Evolutionary conservation across 2,797 vertebrate genomes (phyloP).

Genomic region (Lagorchestes hirsutus): DNA sequence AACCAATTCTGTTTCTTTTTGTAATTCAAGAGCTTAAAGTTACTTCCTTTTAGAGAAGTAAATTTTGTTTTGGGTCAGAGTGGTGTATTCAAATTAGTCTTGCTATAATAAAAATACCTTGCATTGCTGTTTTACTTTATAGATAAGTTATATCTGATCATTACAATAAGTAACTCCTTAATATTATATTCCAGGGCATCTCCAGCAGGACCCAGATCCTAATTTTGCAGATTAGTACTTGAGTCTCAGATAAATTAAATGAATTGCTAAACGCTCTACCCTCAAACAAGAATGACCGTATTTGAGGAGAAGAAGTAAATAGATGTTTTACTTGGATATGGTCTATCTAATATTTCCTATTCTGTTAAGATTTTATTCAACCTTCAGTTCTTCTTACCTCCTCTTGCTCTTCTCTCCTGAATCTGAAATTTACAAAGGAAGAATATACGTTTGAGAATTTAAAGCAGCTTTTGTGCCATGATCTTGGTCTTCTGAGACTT

Average conservation of each 20-base stretch:
- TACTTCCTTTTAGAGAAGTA: constrained; percentile 9
- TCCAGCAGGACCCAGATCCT: background rate
- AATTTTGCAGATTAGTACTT: background rate
- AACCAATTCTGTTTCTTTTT: background rate
- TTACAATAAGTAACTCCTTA: background rate
- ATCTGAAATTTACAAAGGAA: background rate
- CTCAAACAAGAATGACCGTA: background rate
- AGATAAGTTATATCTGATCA: background rate
- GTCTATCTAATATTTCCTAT: background rate
- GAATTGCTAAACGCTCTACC: background rate
- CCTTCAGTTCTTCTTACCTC: background rate
- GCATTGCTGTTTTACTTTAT: background rate
- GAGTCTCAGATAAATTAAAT: background rate
- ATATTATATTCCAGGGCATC: background rate
- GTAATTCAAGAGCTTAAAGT: background rate
- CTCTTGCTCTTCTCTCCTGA: no score
- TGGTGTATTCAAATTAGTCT: background rate
- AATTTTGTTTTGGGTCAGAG: background rate
- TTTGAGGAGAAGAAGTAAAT: background rate
- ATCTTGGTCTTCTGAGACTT: background rate
- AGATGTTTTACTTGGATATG: background rate
- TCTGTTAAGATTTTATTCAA: background rate
- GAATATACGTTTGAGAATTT: background rate
- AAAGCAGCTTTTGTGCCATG: background rate
- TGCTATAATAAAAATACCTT: background rate